Percentiles rank a stretch among this genome's conserved stretches.
These are phyloP conservation scores for Malurus alboscapulatus DNA, from an alignment of 2,113 vertebrate genomes.

Conservation along the genomic window DNA sequence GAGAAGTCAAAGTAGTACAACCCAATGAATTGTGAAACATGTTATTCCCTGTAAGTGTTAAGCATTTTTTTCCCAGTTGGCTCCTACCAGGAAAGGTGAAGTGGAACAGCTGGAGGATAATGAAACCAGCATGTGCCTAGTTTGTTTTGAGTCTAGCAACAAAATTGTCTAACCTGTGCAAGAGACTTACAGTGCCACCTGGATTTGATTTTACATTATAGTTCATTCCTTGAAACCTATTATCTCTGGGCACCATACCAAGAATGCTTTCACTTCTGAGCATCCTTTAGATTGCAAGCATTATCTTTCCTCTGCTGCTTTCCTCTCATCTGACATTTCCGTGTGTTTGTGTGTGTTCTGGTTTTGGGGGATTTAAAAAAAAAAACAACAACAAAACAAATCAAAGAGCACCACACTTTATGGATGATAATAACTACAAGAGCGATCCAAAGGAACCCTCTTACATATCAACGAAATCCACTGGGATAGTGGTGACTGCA, in stretches of 20 bases:
- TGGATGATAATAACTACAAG: not conserved
- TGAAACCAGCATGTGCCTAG: conserved; percentile 67
- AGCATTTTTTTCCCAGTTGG: conserved; percentile 36
- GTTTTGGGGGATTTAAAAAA: not conserved
- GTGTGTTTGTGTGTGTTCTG: not conserved
- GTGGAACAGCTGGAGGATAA: conserved; percentile 67
- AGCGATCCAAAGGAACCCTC: not conserved
- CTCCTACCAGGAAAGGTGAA: conserved; percentile 69
- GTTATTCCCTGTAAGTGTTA: conserved; percentile 56
- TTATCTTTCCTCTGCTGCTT: not conserved
- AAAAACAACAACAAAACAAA: not conserved
- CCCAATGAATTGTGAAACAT: conserved; percentile 47
- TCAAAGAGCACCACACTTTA: not conserved
- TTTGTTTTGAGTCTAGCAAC: conserved; percentile 63
- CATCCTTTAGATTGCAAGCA: conserved; percentile 25
- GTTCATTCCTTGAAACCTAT: conserved; percentile 61
- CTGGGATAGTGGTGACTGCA: not conserved
- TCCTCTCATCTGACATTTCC: not conserved
- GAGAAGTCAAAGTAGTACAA: conserved; percentile 32
- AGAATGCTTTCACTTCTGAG: conserved; percentile 43
- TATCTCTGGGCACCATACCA: conserved; percentile 62
- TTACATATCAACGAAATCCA: not conserved
- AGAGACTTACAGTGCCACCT: conserved; percentile 54
- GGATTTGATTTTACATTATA: conserved; percentile 64
- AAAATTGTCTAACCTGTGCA: conserved; percentile 62